These are phyloP conservation scores for Clitarchus hookeri DNA, from an alignment of 2,888 invertebrate species.

Conservation along the genomic window DNA sequence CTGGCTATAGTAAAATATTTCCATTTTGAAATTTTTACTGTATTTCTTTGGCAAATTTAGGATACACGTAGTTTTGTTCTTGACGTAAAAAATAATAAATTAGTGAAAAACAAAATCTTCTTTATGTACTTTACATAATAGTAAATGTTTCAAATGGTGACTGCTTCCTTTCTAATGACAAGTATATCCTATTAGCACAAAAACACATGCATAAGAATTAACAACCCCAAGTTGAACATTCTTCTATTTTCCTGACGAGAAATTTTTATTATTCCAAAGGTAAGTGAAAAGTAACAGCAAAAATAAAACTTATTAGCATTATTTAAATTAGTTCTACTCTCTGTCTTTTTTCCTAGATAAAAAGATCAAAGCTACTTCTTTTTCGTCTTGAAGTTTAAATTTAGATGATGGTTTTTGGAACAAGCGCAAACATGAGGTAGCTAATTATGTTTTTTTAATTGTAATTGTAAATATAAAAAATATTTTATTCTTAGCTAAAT, in stretches of 20 bases:
- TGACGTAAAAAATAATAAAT: no score
- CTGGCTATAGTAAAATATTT: no score
- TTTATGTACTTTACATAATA: no score
- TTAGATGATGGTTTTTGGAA: neutral
- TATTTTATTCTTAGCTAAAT: neutral
- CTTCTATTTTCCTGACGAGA: neutral
- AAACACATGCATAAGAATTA: neutral
- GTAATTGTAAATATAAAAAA: neutral
- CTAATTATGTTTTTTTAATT: neutral
- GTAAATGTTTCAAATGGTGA: no score
- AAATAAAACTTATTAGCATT: constrained; percentile 2
- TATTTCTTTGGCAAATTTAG: no score
- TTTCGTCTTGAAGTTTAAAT: neutral
- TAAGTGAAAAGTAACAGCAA: neutral
- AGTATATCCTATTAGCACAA: neutral
- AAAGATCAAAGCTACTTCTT: neutral
- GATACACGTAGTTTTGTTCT: no score
- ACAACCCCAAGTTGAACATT: neutral
- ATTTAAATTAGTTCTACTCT: neutral
- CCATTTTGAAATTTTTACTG: no score
- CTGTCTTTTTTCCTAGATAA: neutral
- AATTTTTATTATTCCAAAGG: neutral
- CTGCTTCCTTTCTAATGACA: neutral
- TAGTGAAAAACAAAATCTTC: no score
- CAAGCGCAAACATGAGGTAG: neutral